Evolutionary conservation across 2,888 invertebrate species (phyloP), one percentile per base, ranked within the genome.

Genomic region (Athalia circularis): DNA sequence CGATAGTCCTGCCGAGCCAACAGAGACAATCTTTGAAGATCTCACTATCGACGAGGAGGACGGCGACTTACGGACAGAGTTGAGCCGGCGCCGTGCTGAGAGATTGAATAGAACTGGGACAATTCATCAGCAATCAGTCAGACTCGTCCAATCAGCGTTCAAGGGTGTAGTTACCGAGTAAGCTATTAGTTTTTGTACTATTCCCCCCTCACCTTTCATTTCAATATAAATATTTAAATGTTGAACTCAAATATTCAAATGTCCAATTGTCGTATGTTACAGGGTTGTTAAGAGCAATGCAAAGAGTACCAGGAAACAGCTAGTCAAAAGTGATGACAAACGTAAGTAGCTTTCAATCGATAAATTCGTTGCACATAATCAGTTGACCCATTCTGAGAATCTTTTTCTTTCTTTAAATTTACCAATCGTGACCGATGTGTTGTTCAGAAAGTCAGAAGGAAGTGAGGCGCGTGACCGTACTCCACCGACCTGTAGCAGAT

Each of bases 21-120:
- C 81, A 52, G 82, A 84, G 4, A 77, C 82, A 4, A 80, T 84
- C 50, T 82, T 87, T 43, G 87, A 88, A 54, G 88, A 89, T 76
- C 67, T 85, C 50, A 77, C 79, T 2, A 82, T 86, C n/a, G 88
- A 88, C 15, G 88, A 87, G 61, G 82, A 83, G 15, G 90, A 90
- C 75, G 91, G 91, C 52, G 92, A 92, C 86, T 86, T 92, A 47
- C 88, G 92, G 68, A 90, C 92, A 3, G 92, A 92, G 82, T 83
- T 93, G 29, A 92, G 92, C 82, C 90, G 92, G 81, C 91, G 92
- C 81, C 88, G 92, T 59, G 92, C 92, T 0, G 92, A 92, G 82
- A 88, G 92, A 80, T 89, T 92, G 76, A 90, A 90, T 48, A 90
- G 90, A 83, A 85, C 88, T 68, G 88, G 87, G 2, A 88, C 89